A percentile compares a stretch with the other conserved stretches of the same genome.
These are phyloP conservation scores for Melolontha melolontha DNA, from an alignment of 2,888 invertebrate genomes.

Conservation along the genomic window DNA sequence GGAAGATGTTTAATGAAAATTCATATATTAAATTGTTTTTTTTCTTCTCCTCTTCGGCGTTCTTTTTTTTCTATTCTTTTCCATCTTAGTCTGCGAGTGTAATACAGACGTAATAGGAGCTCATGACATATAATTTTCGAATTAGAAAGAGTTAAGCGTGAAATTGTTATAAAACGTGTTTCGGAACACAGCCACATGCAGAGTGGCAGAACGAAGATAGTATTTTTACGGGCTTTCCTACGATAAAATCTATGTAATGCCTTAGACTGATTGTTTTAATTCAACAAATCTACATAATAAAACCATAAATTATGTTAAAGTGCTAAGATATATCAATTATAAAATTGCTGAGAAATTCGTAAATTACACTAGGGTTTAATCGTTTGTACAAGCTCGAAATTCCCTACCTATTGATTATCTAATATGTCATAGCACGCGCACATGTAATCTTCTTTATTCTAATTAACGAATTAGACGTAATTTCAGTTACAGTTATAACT, in stretches of 20 bases:
- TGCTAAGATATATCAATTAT: constrained; percentile 14
- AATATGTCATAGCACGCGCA: not conserved
- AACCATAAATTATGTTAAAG: constrained; percentile 13
- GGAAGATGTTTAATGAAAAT: constrained; percentile 20
- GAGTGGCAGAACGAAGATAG: not conserved
- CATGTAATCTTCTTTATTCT: constrained; percentile 11
- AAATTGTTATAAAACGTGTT: constrained; percentile 28
- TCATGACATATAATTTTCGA: constrained; percentile 29
- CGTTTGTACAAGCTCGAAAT: too few relatives aligned
- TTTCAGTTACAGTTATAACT: too few relatives aligned
- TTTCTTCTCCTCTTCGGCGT: not conserved
- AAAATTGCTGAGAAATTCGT: constrained; percentile 1
- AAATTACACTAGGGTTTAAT: not conserved
- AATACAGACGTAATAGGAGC: constrained; percentile 5
- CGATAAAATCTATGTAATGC: constrained; percentile 14
- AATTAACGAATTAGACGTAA: too few relatives aligned
- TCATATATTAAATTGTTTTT: constrained; percentile 6
- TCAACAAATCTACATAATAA: constrained; percentile 10
- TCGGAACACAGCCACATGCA: not conserved
- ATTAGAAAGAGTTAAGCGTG: constrained; percentile 30
- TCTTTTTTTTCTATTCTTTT: not conserved
- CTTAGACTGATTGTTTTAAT: constrained; percentile 16
- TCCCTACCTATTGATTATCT: not conserved
- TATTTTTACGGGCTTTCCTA: not conserved
- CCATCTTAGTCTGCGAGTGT: not conserved